phyloP scores from a whole-genome alignment of 2,113 vertebrate genomes.

The Nesogale talazaci region DNA sequence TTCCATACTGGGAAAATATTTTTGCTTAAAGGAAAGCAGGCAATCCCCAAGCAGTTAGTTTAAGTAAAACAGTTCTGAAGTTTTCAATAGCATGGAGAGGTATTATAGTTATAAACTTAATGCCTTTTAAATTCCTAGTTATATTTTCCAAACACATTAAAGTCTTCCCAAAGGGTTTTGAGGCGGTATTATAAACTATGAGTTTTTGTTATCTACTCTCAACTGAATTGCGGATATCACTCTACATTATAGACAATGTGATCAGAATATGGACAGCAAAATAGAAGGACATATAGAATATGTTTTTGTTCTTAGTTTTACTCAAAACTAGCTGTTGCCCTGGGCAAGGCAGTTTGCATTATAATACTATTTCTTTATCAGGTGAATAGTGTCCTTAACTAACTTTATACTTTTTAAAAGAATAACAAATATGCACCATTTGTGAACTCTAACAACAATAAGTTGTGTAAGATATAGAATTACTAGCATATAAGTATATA shows the following conservation, averaged over 20 bases:
- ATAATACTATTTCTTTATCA: background rate
- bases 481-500: background rate
- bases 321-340: background rate
- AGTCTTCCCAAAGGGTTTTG: background rate
- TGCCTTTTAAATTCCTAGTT: slow-evolving; percentile 9
- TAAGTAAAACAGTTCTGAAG: background rate
- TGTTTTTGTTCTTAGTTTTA: background rate
- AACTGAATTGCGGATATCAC: background rate
- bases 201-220: background rate
- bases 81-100: slow-evolving; percentile 9
- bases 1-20: rapidly evolving
- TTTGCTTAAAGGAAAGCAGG: background rate
- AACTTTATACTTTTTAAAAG: background rate
- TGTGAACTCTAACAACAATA: background rate
- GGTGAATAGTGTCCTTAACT: background rate
- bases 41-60: background rate
- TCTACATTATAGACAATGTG: background rate
- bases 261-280: background rate
- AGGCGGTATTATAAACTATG: background rate
- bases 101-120: background rate
- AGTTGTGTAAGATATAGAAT: background rate
- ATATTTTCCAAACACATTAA: background rate
- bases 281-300: background rate
- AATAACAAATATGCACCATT: background rate
- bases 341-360: background rate